Conservation (phyloP, 2,113 vertebrate species). For the Paedocypris sp. region DNA sequence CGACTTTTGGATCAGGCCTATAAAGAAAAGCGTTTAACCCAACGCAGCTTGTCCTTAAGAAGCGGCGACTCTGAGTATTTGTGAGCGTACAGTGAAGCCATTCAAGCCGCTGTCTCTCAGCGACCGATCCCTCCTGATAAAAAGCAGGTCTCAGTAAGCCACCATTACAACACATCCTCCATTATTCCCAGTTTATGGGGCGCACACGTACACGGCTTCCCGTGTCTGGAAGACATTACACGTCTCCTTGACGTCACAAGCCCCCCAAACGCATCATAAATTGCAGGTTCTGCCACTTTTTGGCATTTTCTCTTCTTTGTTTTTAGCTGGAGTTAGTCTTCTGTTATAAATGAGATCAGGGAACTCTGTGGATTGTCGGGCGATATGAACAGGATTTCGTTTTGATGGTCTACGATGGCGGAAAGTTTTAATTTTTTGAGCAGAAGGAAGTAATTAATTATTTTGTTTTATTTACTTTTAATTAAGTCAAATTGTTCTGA, state of each 20-base stretch:
- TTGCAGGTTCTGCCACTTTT: background rate
- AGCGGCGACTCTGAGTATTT: background rate
- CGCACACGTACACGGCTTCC: background rate
- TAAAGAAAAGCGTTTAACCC: no score
- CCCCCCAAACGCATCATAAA: background rate
- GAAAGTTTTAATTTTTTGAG: no score
- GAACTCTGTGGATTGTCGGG: no score
- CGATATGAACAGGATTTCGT: no score
- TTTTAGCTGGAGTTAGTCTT: background rate
- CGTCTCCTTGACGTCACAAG: background rate
- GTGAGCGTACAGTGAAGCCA: background rate
- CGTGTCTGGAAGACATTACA: background rate
- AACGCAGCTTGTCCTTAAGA: no score
- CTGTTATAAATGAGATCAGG: no score
- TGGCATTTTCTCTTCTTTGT: background rate
- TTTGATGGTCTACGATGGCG: no score
- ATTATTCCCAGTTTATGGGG: background rate
- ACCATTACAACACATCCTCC: background rate
- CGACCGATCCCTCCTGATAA: constrained; percentile 26
- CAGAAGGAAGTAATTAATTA: no score
- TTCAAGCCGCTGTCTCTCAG: background rate
- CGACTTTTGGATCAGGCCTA: no score
- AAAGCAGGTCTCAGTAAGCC: background rate
- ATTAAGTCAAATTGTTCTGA: no score
- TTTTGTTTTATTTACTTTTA: no score